Conservation (phyloP, 1,140 invertebrate genomes). For the Drosophila erecta region DNA sequence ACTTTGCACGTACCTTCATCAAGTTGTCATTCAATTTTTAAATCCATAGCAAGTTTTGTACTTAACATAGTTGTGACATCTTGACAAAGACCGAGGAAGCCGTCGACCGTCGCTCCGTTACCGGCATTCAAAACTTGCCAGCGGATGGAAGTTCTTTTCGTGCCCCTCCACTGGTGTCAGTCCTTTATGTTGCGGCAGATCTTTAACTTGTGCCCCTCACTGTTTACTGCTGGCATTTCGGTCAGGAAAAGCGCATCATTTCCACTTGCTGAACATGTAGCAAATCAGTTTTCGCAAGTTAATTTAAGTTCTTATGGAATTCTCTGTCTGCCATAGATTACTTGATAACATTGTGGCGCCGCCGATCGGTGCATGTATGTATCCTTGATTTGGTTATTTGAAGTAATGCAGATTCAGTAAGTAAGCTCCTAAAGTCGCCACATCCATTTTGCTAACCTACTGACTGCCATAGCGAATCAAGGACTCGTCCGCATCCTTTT, state of each 20-base stretch:
- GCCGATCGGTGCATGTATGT: neutral
- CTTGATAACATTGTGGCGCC: neutral
- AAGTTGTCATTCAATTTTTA: slow-evolving; percentile 84
- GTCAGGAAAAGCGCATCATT: slow-evolving; percentile 24
- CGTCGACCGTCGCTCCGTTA: slow-evolving; percentile 52
- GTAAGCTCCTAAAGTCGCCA: neutral
- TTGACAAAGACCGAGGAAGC: slow-evolving; percentile 76
- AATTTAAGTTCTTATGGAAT: slow-evolving; percentile 21
- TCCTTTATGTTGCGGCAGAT: slow-evolving; percentile 14
- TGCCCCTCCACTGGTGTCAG: slow-evolving; percentile 2
- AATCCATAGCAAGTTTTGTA: slow-evolving; percentile 82
- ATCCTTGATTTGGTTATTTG: neutral
- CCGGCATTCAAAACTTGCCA: slow-evolving; percentile 67
- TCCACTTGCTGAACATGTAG: slow-evolving; percentile 7
- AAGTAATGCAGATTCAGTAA: no score
- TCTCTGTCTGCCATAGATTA: neutral
- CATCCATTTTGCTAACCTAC: neutral
- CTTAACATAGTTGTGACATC: slow-evolving; percentile 82
- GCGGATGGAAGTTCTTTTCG: slow-evolving; percentile 34
- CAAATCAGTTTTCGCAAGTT: slow-evolving; percentile 20
- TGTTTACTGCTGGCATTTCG: slow-evolving; percentile 4
- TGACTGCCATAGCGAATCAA: slow-evolving; percentile 1
- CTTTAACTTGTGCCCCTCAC: slow-evolving; percentile 16
- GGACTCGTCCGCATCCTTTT: slow-evolving; percentile 1
- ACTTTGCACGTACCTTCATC: slow-evolving; percentile 83